Conservation (phyloP, 1,140 invertebrate genomes). For the Drosophila truncata region DNA sequence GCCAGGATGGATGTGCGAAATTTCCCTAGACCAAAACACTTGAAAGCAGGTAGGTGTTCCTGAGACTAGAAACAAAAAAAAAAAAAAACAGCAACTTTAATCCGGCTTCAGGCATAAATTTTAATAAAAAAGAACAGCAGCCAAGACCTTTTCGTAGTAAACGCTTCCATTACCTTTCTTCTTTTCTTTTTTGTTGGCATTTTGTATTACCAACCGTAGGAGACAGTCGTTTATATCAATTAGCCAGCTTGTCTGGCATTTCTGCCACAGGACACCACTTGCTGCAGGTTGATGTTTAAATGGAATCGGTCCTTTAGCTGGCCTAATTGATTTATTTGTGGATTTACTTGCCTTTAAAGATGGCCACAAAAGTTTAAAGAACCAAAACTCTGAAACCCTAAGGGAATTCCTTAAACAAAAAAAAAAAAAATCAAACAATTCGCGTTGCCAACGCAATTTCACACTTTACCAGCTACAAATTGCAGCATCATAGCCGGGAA, state of each 20-base stretch:
- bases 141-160: conserved; percentile 51
- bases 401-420: not conserved
- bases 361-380: conserved; percentile 9
- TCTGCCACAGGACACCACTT: conserved; percentile 58
- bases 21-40: conserved; percentile 46
- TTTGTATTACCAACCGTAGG: conserved; percentile 53
- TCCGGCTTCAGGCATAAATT: conserved; percentile 64
- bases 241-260: conserved; percentile 58
- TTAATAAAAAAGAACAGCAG: conserved; percentile 55
- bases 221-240: conserved; percentile 82
- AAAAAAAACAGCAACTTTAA: conserved; percentile 39
- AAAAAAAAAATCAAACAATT: conserved; percentile 53
- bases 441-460: conserved; percentile 76
- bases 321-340: conserved; percentile 69
- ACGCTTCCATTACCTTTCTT: conserved; percentile 23
- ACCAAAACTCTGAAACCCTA: not conserved
- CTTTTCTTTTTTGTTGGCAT: not conserved
- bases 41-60: conserved; percentile 11
- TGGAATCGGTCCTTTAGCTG: conserved; percentile 15
- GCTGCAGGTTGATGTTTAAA: conserved; percentile 32
- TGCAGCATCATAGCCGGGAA: conserved; percentile 74
- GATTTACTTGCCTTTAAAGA: conserved; percentile 39
- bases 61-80: conserved; percentile 2
- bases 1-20: conserved; percentile 30
- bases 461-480: conserved; percentile 83